Base-by-base conservation (phyloP, 2,888 invertebrate species). In the Ametastegia equiseti region DNA sequence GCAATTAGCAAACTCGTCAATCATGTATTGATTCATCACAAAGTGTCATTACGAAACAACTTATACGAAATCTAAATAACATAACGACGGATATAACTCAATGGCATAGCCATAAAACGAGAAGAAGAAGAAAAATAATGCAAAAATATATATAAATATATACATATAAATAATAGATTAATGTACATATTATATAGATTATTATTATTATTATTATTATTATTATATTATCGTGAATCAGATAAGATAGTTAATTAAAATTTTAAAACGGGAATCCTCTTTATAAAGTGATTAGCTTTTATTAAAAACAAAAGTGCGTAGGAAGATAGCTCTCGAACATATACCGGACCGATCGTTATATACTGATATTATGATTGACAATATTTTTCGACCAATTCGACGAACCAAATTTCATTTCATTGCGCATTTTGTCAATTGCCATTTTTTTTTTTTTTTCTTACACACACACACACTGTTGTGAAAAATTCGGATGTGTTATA, bases 171-270 rank as follows among this genome's bases (percentile, higher is more conserved):
- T 71, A 63, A 69, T 71, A 83, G 67, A 84, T 82, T 81, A 81
- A 85, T 84, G 83, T 83, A 84, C 88, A 63, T 60, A 54, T 33
- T 54, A 60, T 42, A 78, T 36, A 19, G 42, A 42, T 30, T 77
- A 77, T 42, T 60, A 39, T 39, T 42, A 47, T 57, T 42, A 75
- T 47, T 75, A 75, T 57, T 73, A 71, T 47, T 15, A 71, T 67
- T 67, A 47, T 27, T 67, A 67, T 23, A 75, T 75, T n/a, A 36
- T 27, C 33, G 54, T 75, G 19, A 60, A 42, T 42, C n/a, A 50
- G 36, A 45, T 75, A 54, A 75, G 75, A 60, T 78, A 78, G 60
- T 42, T 39, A 23, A 63, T 60, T 60, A 27, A 60, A 39, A 39
- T 39, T 33, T 54, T n/a, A 54, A 54, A 75, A 50, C 30, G 30